Base-by-base conservation (phyloP, 2,113 vertebrate genomes). In the Salminus brasiliensis region DNA sequence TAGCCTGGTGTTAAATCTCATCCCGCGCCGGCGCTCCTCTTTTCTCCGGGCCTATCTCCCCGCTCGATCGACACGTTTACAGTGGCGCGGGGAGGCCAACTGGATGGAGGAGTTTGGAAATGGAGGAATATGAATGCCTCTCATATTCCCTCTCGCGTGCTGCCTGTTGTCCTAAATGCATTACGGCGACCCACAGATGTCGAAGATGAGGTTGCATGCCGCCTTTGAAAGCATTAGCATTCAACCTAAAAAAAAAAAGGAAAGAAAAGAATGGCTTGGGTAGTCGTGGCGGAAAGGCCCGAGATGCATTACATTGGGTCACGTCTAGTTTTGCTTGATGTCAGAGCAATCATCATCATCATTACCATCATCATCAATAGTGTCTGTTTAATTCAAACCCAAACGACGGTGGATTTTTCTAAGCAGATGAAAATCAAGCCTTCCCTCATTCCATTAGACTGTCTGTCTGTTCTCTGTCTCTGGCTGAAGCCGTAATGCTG, bases 51-150 rank as follows among this genome's bases (percentile, higher is more conserved):
- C 43, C 45, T 55, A 55, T 78, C 72, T 79, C 34, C 15, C 45
- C 53, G 9, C 25, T 74, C 41, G 1, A 75, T 65, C 36, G 27
- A 74, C 72, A 73, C 66, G 1, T 63, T 66, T 59, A 75, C 59
- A 57, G 55, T 45, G 59, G 23, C 23, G 25, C 9, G 6, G 1
- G 4, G 12, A n/a, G 36, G 55, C 39, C 30, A 30, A 67, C 34
- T 39, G 5, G 34, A 62, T 41, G 43, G 69, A 49, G 34, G 41
- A 32, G n/a, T 47, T 39, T 27, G 36, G 32, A 23, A 60, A 57
- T 59, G 23, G 41, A 75, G 43, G 71, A 65, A 69, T 70, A 47
- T 47, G 74, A 63, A 72, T 81, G 23, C 57, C 60, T 71, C 71
- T 81, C 49, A 45, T 76, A 29, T 30, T 4, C 45, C 57, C 53